Base-by-base conservation (phyloP, 2,888 invertebrate genomes). In the Tinea pellionella region DNA sequence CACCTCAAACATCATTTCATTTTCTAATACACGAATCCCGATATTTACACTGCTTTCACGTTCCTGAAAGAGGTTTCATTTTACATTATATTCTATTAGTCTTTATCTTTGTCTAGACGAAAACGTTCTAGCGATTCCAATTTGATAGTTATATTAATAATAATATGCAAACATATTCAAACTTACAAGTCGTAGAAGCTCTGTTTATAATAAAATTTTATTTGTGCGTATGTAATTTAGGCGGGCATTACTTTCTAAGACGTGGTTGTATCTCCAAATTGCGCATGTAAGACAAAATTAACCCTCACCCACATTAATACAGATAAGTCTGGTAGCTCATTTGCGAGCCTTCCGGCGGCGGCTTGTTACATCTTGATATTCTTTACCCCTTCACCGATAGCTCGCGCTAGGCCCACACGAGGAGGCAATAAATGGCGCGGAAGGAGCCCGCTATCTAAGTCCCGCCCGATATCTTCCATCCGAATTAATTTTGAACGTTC, bases 301-400 rank as follows among this genome's bases (percentile, higher is more conserved):
- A 86, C 87, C 87, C 86, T 81, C 80, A 75, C 82, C 81, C 82
- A 80, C 85, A 86, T 85, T 85, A 86, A 80, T 75, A 73, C 77
- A 85, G 86, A 87, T 87, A 87, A 87, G 81, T 87, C 84, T 80
- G 78, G 75, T 82, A 83, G 87, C 87, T 87, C 86, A 87, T 86
- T 87, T 87, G 86, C 85, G 83, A 78, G 84, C 85, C 86, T 86
- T 85, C 85, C 85, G 86, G 84, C 83, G 77, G 78, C 74, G 67
- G 82, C 79, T 81, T 81, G 84, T 81, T 85, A 82, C 82, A 86
- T 86, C 86, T 86, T 83, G 85, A 87, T 87, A 86, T 86, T 87
- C 86, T 87, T 86, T 86, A 85, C 85, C 86, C 84, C 85, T 85
- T 84, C 77, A 71, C 82, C 82, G 84, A 81, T 80, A 37, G 80